Percentiles rank a stretch among this genome's conserved stretches.
Conservation (phyloP, 2,797 vertebrate genomes). For the Gallinago stenura region DNA sequence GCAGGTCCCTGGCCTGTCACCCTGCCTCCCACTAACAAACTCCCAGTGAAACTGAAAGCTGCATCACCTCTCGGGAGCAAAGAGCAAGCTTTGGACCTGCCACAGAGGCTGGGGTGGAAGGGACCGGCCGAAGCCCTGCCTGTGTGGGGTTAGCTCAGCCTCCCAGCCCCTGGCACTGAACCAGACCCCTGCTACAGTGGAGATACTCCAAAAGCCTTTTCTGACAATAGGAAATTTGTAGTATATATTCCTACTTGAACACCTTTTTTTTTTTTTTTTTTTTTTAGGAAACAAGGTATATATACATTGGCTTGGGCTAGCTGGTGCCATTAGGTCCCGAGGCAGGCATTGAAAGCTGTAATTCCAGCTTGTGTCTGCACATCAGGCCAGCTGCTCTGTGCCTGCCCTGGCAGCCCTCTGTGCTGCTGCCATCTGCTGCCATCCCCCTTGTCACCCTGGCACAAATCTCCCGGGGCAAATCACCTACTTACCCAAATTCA, state of each 20-base stretch:
- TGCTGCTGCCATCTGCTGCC: background rate
- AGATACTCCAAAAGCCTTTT: background rate
- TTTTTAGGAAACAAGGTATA: background rate
- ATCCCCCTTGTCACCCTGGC: background rate
- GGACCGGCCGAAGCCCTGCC: background rate
- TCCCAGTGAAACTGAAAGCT: rapidly evolving
- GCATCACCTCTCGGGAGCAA: rapidly evolving
- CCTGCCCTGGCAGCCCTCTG: rapidly evolving
- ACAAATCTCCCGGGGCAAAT: background rate
- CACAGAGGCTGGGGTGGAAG: background rate
- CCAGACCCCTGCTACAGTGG: background rate
- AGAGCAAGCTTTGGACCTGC: background rate
- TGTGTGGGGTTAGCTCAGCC: background rate
- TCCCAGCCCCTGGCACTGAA: background rate
- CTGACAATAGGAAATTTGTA: background rate
- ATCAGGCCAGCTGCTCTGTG: background rate
- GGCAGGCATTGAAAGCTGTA: background rate
- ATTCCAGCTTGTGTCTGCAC: background rate
- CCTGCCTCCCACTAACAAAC: rapidly evolving
- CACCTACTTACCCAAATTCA: background rate
- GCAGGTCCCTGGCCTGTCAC: background rate
- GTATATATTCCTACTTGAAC: rapidly evolving
- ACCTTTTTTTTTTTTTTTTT: background rate
- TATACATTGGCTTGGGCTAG: background rate
- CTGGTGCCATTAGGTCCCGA: background rate